Percentiles rank a stretch among this genome's conserved stretches.
Evolutionary conservation across 2,888 invertebrate genomes (phyloP).

Genomic region (Strigamia crassipes): DNA sequence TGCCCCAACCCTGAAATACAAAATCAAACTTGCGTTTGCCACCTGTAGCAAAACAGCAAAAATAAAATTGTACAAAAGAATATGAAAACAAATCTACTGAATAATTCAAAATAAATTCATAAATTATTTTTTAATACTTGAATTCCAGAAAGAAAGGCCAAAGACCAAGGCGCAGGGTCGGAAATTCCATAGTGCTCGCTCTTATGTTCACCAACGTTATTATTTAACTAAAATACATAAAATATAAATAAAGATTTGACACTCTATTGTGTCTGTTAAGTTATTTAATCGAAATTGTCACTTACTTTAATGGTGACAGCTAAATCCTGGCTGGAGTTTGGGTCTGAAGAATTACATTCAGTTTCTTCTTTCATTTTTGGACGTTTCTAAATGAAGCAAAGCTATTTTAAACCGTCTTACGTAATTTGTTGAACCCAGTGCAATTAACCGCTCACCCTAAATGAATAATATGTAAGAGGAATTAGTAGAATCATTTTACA

Average conservation of each 20-base stretch:
- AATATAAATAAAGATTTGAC: not conserved
- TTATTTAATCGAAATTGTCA: too few species aligned
- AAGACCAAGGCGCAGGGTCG: slow-evolving; percentile 81
- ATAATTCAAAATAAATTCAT: not conserved
- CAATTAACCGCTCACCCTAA: not conserved
- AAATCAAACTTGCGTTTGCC: too few species aligned
- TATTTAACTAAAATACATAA: slow-evolving; percentile 6
- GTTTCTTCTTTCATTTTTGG: not conserved
- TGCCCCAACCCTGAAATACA: too few species aligned
- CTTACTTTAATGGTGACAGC: not conserved
- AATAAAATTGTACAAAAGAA: too few species aligned
- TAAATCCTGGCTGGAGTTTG: not conserved
- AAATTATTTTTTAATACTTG: slow-evolving; percentile 65
- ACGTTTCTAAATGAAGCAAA: not conserved
- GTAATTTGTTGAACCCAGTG: not conserved
- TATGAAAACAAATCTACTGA: too few species aligned
- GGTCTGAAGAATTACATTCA: not conserved
- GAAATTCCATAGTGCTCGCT: slow-evolving; percentile 70
- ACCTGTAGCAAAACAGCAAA: too few species aligned
- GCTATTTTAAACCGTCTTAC: not conserved
- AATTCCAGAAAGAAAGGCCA: slow-evolving; percentile 79
- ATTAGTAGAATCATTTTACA: too few species aligned
- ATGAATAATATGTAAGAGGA: not conserved
- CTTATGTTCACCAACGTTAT: not conserved
- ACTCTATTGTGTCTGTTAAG: too few species aligned